A percentile compares a stretch with the other conserved stretches of the same genome.
Evolutionary conservation across 2,888 invertebrate species (phyloP).

Genomic region (Phortica magna): DNA sequence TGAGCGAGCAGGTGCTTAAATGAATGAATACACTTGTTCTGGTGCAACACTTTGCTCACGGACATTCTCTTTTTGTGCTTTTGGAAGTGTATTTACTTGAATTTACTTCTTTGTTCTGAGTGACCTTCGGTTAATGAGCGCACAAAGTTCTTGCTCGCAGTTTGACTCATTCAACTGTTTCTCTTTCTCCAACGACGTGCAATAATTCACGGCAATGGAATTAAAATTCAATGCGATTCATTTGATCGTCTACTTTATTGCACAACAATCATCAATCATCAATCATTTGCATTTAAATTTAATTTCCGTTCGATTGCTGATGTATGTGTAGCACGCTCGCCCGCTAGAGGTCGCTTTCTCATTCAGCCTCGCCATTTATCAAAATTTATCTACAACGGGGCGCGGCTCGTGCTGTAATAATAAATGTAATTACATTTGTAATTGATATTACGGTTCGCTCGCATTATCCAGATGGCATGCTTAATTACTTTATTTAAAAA

Average conservation of each 20-base stretch:
- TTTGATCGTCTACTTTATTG: neutral
- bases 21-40: no score
- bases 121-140: no score
- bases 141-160: no score
- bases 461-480: conserved; percentile 15
- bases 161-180: no score
- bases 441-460: conserved; percentile 20
- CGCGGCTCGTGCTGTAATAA: neutral
- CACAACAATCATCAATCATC: conserved; percentile 16
- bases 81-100: no score
- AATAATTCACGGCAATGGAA: neutral
- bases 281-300: conserved; percentile 29
- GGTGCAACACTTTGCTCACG: no score
- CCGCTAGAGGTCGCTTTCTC: neutral
- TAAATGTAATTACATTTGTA: conserved; percentile 34
- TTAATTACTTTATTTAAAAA: conserved; percentile 28
- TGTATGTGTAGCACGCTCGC: neutral
- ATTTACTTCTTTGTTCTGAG: no score
- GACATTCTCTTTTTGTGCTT: no score
- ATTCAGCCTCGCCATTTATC: conserved; percentile 14
- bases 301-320: conserved; percentile 33
- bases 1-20: no score
- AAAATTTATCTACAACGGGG: conserved; percentile 22
- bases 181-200: neutral
- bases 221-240: neutral